These are phyloP conservation scores for Geococcyx californianus DNA, from an alignment of 2,113 vertebrate species.

Conservation along the genomic window DNA sequence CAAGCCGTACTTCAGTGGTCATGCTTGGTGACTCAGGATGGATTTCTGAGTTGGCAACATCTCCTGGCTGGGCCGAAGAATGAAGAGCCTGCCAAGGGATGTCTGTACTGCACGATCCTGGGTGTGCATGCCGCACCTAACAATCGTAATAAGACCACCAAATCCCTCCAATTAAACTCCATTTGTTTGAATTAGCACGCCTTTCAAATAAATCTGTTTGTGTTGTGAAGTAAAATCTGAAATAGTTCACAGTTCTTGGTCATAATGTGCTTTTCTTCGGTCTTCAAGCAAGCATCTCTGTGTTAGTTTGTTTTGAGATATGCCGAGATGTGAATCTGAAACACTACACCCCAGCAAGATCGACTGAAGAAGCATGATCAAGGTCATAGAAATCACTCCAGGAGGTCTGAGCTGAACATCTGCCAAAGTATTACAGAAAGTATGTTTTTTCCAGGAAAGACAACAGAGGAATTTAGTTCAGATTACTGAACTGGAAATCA, in stretches of 20 bases:
- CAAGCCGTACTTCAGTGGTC: background rate
- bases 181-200: background rate
- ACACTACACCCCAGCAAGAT: background rate
- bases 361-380: background rate
- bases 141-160: background rate
- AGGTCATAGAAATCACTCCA: background rate
- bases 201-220: background rate
- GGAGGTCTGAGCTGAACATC: background rate
- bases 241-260: background rate
- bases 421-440: background rate
- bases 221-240: background rate
- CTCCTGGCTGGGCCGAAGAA: background rate
- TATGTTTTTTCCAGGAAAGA: background rate
- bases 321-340: background rate
- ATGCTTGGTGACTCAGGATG: accelerated
- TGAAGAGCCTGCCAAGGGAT: background rate
- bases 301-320: background rate
- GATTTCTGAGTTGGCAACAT: background rate
- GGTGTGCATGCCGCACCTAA: accelerated
- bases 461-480: slow-evolving; percentile 22
- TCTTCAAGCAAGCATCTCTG: background rate
- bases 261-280: background rate
- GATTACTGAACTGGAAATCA: slow-evolving; percentile 2
- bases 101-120: background rate
- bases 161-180: background rate